A percentile compares a stretch with the other conserved stretches of the same genome.
Evolutionary conservation across 2,113 vertebrate genomes (phyloP).

Genomic region (Oncorhynchus tshawytscha): DNA sequence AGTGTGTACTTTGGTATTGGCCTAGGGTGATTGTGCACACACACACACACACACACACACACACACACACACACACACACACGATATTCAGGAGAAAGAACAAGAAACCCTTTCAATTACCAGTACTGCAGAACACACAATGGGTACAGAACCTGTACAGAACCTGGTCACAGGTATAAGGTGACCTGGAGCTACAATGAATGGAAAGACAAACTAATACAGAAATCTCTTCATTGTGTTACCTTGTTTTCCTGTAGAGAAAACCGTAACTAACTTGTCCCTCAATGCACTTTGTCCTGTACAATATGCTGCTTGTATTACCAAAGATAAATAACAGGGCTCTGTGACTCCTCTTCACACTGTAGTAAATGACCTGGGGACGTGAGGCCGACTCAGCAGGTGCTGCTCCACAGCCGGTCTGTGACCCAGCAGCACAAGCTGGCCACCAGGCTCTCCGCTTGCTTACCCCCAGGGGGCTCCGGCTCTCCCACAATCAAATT

Average conservation of each 20-base stretch:
- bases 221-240: too few species aligned
- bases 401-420: constrained; percentile 49
- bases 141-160: too few species aligned
- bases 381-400: constrained; percentile 49
- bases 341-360: neutral
- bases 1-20: neutral
- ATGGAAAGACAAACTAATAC: too few species aligned
- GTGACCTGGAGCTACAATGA: too few species aligned
- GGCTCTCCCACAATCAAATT: constrained; percentile 60
- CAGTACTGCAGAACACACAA: too few species aligned
- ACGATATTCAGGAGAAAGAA: too few species aligned
- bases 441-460: constrained; percentile 41
- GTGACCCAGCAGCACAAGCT: constrained; percentile 38
- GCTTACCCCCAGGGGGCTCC: constrained; percentile 28
- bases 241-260: neutral
- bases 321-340: constrained; percentile 6
- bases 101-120: too few species aligned
- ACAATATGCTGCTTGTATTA: neutral
- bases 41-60: too few species aligned
- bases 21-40: too few species aligned
- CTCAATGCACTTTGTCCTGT: neutral
- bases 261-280: neutral
- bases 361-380: constrained; percentile 1
- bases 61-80: too few species aligned
- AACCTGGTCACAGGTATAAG: too few species aligned